Percentiles rank a stretch among this genome's conserved stretches.
Conservation (phyloP, 2,888 invertebrate genomes). For the Agrotis ipsilon region DNA sequence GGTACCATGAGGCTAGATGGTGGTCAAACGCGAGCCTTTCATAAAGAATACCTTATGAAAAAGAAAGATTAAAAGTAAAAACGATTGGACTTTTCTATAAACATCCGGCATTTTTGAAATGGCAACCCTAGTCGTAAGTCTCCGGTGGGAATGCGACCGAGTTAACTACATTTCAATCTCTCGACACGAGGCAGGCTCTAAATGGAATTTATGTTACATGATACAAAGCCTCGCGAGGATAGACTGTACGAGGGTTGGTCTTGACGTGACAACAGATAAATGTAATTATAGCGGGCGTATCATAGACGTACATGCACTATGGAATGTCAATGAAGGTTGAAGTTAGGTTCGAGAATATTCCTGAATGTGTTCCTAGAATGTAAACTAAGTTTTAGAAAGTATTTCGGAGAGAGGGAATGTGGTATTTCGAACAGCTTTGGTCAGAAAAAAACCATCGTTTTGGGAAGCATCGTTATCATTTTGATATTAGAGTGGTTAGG, state of each 20-base stretch:
- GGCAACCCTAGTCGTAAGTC: slow-evolving; percentile 1
- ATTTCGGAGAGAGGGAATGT: too few species aligned
- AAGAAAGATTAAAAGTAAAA: too few species aligned
- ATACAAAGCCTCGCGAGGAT: slow-evolving; percentile 14
- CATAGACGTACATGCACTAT: slow-evolving; percentile 13
- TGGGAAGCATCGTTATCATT: not conserved
- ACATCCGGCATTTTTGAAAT: not conserved
- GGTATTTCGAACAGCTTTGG: not conserved
- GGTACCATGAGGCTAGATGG: too few species aligned
- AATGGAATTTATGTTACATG: slow-evolving; percentile 49
- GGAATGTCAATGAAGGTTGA: slow-evolving; percentile 20
- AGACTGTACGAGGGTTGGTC: slow-evolving; percentile 5
- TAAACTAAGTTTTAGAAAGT: not conserved
- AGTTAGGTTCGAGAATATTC: not conserved
- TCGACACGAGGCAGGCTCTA: slow-evolving; percentile 34
- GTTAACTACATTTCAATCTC: slow-evolving; percentile 60
- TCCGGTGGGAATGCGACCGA: slow-evolving; percentile 42
- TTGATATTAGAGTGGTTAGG: not conserved
- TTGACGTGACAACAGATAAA: slow-evolving; percentile 35
- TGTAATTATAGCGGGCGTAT: slow-evolving; percentile 34
- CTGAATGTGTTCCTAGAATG: not conserved
- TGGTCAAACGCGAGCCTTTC: too few species aligned
- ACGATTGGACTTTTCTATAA: not conserved
- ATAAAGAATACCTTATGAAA: too few species aligned
- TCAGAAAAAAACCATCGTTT: not conserved